Base-by-base conservation (phyloP, 1,140 invertebrate species). In the Drosophila kepulauana region DNA sequence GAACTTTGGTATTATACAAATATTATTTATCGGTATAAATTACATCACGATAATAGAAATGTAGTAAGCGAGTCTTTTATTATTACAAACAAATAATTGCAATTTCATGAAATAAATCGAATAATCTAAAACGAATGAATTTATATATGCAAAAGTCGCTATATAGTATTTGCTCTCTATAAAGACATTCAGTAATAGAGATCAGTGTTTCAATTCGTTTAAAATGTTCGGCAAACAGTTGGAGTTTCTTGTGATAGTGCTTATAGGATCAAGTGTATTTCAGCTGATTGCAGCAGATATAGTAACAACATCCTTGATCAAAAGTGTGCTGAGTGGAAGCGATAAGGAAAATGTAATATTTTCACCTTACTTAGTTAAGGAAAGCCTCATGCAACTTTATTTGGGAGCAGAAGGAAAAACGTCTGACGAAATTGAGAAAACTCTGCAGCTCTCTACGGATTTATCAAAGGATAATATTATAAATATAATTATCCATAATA, bases 331-430 rank as follows among this genome's bases (percentile, higher is more conserved):
- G 11, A n/a, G 30, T 7, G 28, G 28, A 2, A 11, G 10, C 7
- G 7, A 35, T n/a, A 5, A 4, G n/a, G 30, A 28, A 41, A 76
- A 77, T 38, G 35, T 45, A 4, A 7, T 59, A 1, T 43, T 59
- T 30, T 59, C 57, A 3, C 61, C 61, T 3, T 35, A 25, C 4
- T 20, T 63, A n/a, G n/a, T 63, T 13, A 51, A 3, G 7, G 57
- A 59, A n/a, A 38, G 57, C 7, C 57, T 59, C 2, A 30, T 46
- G 41, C 57, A 59, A 59, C 25, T 59, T 10, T 59, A 30, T 5
- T 1, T 59, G 57, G 57, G 41, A 7, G 41, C 57, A 11, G 41
- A 46, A 0, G 57, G 41, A 1, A 30, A 20, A 4, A 49, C 59
- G 2, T 13, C 15, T 1, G 16, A 11, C 2, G 11, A 62, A 15